Conservation (phyloP, 1,140 invertebrate species). For the Drosophila pallidifrons region DNA sequence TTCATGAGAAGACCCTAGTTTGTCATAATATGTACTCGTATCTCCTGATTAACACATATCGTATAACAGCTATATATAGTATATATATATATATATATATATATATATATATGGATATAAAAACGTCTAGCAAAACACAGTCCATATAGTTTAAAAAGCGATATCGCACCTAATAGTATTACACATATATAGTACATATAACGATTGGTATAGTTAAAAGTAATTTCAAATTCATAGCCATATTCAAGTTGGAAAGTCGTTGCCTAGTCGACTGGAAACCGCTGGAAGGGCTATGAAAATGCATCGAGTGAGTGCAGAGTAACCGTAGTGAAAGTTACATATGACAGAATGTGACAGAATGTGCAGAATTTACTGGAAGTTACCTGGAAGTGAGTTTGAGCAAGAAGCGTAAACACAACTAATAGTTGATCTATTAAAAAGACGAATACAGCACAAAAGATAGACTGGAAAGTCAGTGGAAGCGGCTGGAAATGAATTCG, state of each 20-base stretch:
- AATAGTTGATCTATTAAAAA: neutral
- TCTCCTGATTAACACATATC: neutral
- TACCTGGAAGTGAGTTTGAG: neutral
- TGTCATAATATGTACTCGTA: constrained; percentile 15
- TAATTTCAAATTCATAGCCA: constrained; percentile 11
- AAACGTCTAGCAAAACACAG: constrained; percentile 51
- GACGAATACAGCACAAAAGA: neutral
- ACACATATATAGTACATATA: neutral
- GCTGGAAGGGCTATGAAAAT: constrained; percentile 1
- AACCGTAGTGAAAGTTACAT: neutral
- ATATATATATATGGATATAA: constrained; percentile 34
- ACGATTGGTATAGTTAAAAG: constrained; percentile 8
- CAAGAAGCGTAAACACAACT: neutral
- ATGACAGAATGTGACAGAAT: no score
- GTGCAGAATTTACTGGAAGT: neutral
- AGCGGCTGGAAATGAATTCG: neutral
- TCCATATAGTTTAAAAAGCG: constrained; percentile 28
- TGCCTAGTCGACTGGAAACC: constrained; percentile 3
- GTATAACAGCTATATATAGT: constrained; percentile 9
- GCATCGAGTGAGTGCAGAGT: neutral
- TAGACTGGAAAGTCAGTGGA: neutral
- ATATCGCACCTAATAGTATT: constrained; percentile 11
- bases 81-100: constrained; percentile 32
- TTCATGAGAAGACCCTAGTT: constrained; percentile 23
- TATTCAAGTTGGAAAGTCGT: neutral